A percentile compares a stretch with the other conserved stretches of the same genome.
Conservation (phyloP, 2,113 vertebrate genomes). For the Himantopus leucocephalus region DNA sequence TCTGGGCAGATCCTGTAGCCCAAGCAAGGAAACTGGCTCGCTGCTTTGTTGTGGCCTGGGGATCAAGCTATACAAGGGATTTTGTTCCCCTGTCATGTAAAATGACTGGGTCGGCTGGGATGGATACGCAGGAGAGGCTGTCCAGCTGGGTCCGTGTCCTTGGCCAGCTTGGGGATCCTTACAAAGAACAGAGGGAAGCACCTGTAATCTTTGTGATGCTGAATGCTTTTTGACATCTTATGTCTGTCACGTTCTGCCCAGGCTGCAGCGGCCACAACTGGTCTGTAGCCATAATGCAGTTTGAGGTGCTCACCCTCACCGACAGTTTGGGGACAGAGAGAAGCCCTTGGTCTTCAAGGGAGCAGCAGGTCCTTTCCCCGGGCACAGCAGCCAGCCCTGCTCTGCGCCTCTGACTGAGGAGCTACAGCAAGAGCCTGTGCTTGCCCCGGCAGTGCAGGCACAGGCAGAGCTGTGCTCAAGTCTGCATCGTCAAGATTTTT, state of each 20-base stretch:
- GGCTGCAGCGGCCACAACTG: neutral
- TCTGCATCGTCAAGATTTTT: fast-evolving
- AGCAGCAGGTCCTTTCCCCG: neutral
- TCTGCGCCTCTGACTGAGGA: fast-evolving
- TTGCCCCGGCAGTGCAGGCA: fast-evolving
- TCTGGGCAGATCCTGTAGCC: neutral
- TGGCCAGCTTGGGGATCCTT: neutral
- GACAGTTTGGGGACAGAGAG: neutral
- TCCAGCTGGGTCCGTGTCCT: fast-evolving
- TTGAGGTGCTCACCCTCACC: neutral
- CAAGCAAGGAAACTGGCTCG: neutral
- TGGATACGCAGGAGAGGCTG: fast-evolving
- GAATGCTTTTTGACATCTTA: neutral
- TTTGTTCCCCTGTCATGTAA: neutral
- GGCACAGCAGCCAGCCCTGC: neutral
- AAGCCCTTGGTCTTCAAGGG: neutral
- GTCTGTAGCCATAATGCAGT: neutral
- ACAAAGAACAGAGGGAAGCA: neutral
- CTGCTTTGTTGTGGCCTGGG: neutral
- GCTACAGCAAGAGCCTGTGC: neutral
- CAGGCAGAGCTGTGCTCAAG: neutral
- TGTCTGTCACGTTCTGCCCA: neutral
- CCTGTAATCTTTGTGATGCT: neutral
- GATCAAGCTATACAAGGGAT: neutral
- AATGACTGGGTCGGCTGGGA: neutral